A percentile compares a stretch with the other conserved stretches of the same genome.
These are phyloP conservation scores for Cololabis saira DNA, from an alignment of 2,113 vertebrate genomes.

Conservation along the genomic window DNA sequence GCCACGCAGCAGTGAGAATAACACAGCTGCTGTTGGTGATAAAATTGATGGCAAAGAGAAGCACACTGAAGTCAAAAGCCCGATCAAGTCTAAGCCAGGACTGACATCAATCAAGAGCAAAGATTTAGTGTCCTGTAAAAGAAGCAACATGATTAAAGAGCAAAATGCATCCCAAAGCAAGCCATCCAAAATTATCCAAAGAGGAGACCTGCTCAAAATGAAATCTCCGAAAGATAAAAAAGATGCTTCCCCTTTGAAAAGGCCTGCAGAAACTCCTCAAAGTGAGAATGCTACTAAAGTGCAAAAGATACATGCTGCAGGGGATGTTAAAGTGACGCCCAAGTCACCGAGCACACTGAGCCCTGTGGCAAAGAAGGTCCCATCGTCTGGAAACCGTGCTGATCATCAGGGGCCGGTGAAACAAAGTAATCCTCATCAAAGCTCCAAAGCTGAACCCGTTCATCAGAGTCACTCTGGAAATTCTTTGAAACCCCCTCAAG, in stretches of 20 bases:
- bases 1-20: constrained; percentile 41
- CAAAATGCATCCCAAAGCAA: constrained; percentile 52
- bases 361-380: constrained; percentile 53
- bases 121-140: constrained; percentile 49
- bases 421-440: constrained; percentile 29
- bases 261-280: constrained; percentile 76
- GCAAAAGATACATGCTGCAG: constrained; percentile 82
- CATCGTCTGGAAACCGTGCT: constrained; percentile 37
- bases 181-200: constrained; percentile 55
- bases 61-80: constrained; percentile 48
- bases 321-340: constrained; percentile 54
- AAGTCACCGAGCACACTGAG: constrained; percentile 50
- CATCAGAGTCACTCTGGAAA: constrained; percentile 58
- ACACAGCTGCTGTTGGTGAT: constrained; percentile 24
- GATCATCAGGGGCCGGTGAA: constrained; percentile 60
- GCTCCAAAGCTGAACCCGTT: constrained; percentile 42
- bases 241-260: constrained; percentile 77
- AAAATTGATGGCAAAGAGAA: constrained; percentile 59
- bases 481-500: constrained; percentile 74
- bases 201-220: constrained; percentile 69
- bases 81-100: constrained; percentile 66
- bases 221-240: constrained; percentile 71
- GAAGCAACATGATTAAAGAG: constrained; percentile 71
- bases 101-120: constrained; percentile 61
- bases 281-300: constrained; percentile 84